A percentile compares a stretch with the other conserved stretches of the same genome.
phyloP scores from a whole-genome alignment of 2,113 vertebrate genomes.

The Donacobius atricapilla region DNA sequence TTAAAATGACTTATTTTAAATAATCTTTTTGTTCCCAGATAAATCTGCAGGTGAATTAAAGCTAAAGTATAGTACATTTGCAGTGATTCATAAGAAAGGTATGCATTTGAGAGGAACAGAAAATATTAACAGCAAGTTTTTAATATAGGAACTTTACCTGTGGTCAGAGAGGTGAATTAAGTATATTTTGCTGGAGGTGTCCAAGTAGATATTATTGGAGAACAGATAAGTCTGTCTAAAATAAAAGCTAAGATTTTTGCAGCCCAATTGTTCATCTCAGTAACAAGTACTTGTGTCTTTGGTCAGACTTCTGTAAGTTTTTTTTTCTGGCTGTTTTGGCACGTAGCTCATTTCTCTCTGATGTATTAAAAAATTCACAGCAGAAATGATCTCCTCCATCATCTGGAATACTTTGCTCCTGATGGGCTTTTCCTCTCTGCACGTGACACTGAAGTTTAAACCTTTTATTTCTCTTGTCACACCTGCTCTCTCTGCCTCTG shows the following conservation, averaged over 20 bases:
- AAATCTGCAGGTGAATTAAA: constrained; percentile 18
- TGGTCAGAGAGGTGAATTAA: neutral
- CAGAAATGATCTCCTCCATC: neutral
- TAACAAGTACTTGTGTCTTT: neutral
- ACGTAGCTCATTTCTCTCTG: neutral
- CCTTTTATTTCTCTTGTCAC: neutral
- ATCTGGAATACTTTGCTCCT: neutral
- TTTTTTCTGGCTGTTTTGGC: neutral
- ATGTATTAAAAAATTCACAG: neutral
- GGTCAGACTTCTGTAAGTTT: neutral
- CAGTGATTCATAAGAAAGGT: neutral
- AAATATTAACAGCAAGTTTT: neutral
- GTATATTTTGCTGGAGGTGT: neutral
- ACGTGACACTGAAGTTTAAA: neutral
- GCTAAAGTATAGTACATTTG: neutral
- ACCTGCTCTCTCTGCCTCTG: neutral
- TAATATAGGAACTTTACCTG: neutral
- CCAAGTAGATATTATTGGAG: neutral
- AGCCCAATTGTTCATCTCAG: neutral
- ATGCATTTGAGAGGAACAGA: neutral
- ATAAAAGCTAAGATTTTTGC: neutral
- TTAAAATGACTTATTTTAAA: constrained; percentile 35
- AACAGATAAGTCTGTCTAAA: neutral
- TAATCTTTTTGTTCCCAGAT: constrained; percentile 35
- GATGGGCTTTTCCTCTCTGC: neutral